Conservation (phyloP, 2,113 vertebrate genomes). For the Oryzias curvinotus region DNA sequence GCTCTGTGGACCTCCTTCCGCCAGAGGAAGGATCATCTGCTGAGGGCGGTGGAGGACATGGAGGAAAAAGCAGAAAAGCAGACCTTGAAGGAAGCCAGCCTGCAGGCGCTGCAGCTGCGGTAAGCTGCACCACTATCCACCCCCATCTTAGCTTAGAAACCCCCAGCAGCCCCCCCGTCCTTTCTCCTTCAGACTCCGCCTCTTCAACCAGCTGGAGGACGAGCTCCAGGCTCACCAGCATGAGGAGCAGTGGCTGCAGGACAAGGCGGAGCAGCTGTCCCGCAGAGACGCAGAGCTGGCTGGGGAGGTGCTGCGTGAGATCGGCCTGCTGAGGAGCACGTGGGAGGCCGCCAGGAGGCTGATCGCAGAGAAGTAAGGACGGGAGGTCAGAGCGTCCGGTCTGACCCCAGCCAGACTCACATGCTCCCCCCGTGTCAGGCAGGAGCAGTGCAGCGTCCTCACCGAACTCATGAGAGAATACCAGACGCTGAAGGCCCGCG, state of each 20-base stretch:
- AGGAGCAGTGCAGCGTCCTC: constrained; percentile 87
- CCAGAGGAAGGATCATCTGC: constrained; percentile 85
- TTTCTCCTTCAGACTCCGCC: constrained; percentile 79
- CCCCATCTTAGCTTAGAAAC: background rate
- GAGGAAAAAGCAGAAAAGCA: constrained; percentile 90
- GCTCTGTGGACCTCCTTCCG: constrained; percentile 82
- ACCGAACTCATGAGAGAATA: constrained; percentile 88
- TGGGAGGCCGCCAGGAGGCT: constrained; percentile 90
- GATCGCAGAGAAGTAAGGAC: constrained; percentile 86
- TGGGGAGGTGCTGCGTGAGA: constrained; percentile 82
- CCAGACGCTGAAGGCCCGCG: constrained; percentile 82
- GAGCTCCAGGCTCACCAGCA: constrained; percentile 92
- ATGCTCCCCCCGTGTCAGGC: constrained; percentile 68
- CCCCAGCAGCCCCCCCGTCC: constrained; percentile 2
- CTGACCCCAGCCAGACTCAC: too few relatives aligned
- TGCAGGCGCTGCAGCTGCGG: constrained; percentile 91
- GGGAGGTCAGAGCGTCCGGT: too few relatives aligned
- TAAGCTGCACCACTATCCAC: constrained; percentile 41
- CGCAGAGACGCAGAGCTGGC: constrained; percentile 85
- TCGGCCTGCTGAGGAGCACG: constrained; percentile 81
- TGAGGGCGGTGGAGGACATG: constrained; percentile 88
- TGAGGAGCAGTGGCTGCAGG: constrained; percentile 91
- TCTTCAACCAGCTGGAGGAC: constrained; percentile 93
- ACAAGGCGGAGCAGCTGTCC: constrained; percentile 90
- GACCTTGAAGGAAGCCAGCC: constrained; percentile 82